Evolutionary conservation across 2,113 vertebrate genomes (phyloP), one percentile per base, ranked within the genome.

Genomic region (Mesitornis unicolor): DNA sequence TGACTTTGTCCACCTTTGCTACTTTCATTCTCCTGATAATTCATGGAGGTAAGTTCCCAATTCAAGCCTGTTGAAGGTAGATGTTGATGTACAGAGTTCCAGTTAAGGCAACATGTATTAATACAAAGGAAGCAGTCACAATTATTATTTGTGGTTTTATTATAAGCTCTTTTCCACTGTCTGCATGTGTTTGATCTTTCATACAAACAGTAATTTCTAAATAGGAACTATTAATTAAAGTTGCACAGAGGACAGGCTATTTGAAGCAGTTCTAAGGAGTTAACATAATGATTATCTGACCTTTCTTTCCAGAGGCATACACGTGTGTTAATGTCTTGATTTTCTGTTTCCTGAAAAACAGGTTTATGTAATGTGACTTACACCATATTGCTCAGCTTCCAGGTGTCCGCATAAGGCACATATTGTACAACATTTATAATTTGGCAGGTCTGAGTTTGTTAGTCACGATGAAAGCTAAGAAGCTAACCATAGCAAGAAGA

Each of bases 11-110:
- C 42, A 61, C 64, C 11, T 92, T 43, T 8, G 17, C 35, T 60
- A 63, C 63, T 42, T 9, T 76, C 51, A 79, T 97, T 88, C 83
- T 98, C 40, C 82, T 96, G 42, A 11, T 88, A 60, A 92, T 95
- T 93, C 89, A 42, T 42, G 68, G 93, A 96, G 97, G 98, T 98
- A 97, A 97, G 98, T 87, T 76, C 2, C 4, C 10, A 18, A 14
- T 63, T 90, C 17, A 7, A 31, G 10, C 10, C 10, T 71, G 90
- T 89, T 75, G 26, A 50, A n/a, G 24, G 26, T 69, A 87, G 73
- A 36, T 28, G 10, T 48, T 81, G 38, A 75, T 11, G 7, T 56
- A 57, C 2, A 31, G 29, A 68, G 36, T 42, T 64, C 11, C 17
- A 69, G 11, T 24, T 65, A 87, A 81, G 40, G 2, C 31, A 76